Conservation (phyloP, 2,888 invertebrate genomes). For the Julus scandinavius region DNA sequence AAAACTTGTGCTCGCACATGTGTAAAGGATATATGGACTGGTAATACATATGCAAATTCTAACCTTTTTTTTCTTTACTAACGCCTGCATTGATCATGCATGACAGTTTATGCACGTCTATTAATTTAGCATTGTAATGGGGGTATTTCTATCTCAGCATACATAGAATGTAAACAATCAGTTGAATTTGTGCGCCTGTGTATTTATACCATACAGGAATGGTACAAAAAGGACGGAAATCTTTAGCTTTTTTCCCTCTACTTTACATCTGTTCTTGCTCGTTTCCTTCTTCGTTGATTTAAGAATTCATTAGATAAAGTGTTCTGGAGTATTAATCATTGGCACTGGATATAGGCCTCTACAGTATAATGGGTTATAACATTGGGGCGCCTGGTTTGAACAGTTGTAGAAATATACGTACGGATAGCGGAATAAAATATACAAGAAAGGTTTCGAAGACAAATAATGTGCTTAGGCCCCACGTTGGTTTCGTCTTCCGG, state of each 20-base stretch:
- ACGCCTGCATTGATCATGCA: neutral
- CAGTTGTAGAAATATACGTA: neutral
- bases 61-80: neutral
- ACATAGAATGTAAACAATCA: too few relatives aligned
- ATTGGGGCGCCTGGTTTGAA: neutral
- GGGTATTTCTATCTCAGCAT: neutral
- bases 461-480: neutral
- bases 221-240: neutral
- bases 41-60: conserved; percentile 4
- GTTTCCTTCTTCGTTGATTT: neutral
- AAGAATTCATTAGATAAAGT: neutral
- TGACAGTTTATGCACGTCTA: neutral
- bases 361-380: neutral
- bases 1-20: too few relatives aligned
- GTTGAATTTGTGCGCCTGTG: too few relatives aligned
- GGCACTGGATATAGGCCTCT: neutral
- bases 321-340: conserved; percentile 11
- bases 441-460: neutral
- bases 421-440: neutral
- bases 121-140: conserved; percentile 5
- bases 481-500: neutral
- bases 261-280: conserved; percentile 18
- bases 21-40: neutral
- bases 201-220: too few relatives aligned
- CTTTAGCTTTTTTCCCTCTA: neutral